Base-by-base conservation (phyloP, 2,113 vertebrate species). In the Thryonomys swinderianus region DNA sequence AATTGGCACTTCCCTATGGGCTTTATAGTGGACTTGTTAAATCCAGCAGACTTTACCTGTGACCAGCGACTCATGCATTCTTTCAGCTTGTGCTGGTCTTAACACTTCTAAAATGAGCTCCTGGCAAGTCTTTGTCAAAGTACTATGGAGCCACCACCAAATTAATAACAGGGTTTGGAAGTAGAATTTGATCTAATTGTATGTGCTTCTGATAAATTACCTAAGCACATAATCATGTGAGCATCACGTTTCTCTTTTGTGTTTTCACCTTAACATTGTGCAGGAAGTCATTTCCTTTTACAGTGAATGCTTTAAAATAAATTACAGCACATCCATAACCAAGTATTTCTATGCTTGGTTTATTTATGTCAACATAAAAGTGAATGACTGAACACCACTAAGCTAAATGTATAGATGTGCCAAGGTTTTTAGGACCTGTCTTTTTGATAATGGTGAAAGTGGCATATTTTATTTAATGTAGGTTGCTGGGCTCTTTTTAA, bases 371-470 rank as follows among this genome's bases (percentile, higher is more conserved):
- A 90, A 61, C 78, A 93, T 93, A 96, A 93, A 96, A 94, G 40
- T 92, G 87, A 95, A 93, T 97, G 32, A 96, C 42, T 69, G 88
- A 96, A 37, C 40, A 9, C 78, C 89, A 88, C 57, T 80, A 95
- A 16, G 55, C 32, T 34, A 95, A 96, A 83, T 94, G 34, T 92
- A 91, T 73, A 96, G 86, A 67, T 91, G 90, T 97, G 85, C 66
- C 25, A 92, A 90, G 48, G 18, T 10, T 90, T 98, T 97, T 86
- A 37, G 62, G 97, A 96, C 51, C 53, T 94, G 55, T 95, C 90
- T 90, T 95, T 45, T 74, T 97, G 88, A 97, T 96, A 95, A 97
- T 97, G 96, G 93, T 94, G 53, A 96, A 82, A 96, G 64, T 55
- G 88, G 55, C 32, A 92, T 95, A 91, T 98, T 97, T 95, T 96